A percentile compares a stretch with the other conserved stretches of the same genome.
Conservation (phyloP, 2,113 vertebrate species). For the Poecile atricapillus region DNA sequence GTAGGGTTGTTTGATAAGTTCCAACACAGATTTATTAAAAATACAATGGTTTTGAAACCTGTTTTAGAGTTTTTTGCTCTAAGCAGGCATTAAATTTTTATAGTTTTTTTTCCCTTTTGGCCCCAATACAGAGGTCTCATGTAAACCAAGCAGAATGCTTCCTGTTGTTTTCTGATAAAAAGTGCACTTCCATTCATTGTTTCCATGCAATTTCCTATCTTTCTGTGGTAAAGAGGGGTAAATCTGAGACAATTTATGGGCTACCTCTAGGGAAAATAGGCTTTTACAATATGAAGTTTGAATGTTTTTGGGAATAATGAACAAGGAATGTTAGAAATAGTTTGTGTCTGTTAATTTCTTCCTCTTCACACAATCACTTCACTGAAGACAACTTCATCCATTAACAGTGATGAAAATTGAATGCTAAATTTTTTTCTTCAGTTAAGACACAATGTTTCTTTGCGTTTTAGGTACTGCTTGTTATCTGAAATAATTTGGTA, state of each 20-base stretch:
- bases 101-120: neutral
- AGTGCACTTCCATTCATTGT: conserved; percentile 75
- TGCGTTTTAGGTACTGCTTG: neutral
- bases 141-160: conserved; percentile 69
- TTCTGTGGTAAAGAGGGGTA: conserved; percentile 56
- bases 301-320: neutral
- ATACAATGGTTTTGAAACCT: conserved; percentile 17
- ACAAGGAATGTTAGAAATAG: neutral
- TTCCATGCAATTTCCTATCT: conserved; percentile 69
- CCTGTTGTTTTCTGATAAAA: conserved; percentile 72
- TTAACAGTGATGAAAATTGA: neutral
- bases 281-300: conserved; percentile 2
- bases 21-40: conserved; percentile 20
- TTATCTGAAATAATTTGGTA: neutral
- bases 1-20: conserved; percentile 5
- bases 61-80: conserved; percentile 12
- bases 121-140: conserved; percentile 26
- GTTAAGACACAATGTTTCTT: neutral
- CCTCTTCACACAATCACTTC: neutral
- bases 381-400: neutral
- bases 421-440: neutral
- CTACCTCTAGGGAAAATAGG: conserved; percentile 54
- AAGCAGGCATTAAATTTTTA: neutral
- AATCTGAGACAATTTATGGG: conserved; percentile 56
- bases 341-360: neutral